These are phyloP conservation scores for Aleiodes leptofemur DNA, from an alignment of 2,888 invertebrate species.

Conservation along the genomic window DNA sequence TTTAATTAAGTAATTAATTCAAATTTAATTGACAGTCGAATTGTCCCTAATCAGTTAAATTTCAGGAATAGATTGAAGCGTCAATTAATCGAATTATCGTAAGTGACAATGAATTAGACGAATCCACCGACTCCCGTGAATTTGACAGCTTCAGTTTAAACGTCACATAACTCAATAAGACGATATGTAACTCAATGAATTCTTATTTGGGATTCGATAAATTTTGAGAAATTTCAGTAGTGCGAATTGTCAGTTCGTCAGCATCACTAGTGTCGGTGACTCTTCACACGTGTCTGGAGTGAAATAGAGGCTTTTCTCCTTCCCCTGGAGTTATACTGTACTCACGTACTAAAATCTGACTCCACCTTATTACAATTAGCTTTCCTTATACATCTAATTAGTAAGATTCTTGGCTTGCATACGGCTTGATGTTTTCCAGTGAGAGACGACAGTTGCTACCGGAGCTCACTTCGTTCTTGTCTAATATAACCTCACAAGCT, in stretches of 20 bases:
- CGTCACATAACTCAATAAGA: background rate
- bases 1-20: background rate
- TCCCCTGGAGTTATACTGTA: slow-evolving; percentile 32
- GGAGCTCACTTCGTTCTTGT: slow-evolving; percentile 67
- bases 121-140: slow-evolving; percentile 9
- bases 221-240: slow-evolving; percentile 2
- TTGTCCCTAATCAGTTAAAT: background rate
- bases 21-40: background rate
- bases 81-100: slow-evolving; percentile 6
- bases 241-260: slow-evolving; percentile 21
- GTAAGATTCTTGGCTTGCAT: slow-evolving; percentile 70
- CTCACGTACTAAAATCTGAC: slow-evolving; percentile 64
- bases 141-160: slow-evolving; percentile 15
- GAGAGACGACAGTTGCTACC: slow-evolving; percentile 71
- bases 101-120: slow-evolving; percentile 27
- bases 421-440: slow-evolving; percentile 64
- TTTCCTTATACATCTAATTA: slow-evolving; percentile 73
- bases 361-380: slow-evolving; percentile 73
- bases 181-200: slow-evolving; percentile 15
- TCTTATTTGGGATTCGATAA: slow-evolving; percentile 15
- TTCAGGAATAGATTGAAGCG: background rate
- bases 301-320: background rate
- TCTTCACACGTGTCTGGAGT: slow-evolving; percentile 35
- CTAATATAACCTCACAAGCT: slow-evolving; percentile 61
- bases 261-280: slow-evolving; percentile 22